Conservation (phyloP, 1,140 invertebrate species). For the Alviniconcha marisindica region DNA sequence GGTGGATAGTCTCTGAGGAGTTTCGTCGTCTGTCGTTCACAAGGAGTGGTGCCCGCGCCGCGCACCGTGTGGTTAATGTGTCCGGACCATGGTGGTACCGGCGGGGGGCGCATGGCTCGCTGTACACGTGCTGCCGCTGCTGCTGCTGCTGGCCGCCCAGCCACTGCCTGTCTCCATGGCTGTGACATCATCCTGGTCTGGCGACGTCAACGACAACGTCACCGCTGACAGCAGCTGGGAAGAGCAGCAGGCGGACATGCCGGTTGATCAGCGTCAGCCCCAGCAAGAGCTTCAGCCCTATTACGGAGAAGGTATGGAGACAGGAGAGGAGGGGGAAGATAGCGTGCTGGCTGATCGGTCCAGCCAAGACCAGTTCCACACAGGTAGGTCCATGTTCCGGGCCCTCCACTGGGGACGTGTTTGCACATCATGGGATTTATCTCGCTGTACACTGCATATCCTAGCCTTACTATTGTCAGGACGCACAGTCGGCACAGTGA, state of each 20-base stretch:
- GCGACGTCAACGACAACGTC: conserved; percentile 15
- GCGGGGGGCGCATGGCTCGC: conserved; percentile 26
- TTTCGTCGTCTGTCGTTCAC: no score
- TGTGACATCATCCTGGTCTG: conserved; percentile 17
- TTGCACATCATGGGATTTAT: no score
- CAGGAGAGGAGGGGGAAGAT: neutral
- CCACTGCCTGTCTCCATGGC: neutral
- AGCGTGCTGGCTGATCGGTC: conserved; percentile 20
- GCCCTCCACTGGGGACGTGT: no score
- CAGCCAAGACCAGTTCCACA: neutral
- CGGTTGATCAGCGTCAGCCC: neutral
- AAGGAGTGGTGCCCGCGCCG: neutral
- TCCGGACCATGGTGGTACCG: conserved; percentile 26
- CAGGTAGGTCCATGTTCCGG: neutral
- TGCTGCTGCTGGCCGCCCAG: conserved; percentile 1
- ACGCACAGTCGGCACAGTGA: no score
- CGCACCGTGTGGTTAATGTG: neutral
- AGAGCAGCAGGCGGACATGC: conserved; percentile 9
- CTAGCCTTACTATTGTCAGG: no score
- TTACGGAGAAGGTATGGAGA: conserved; percentile 16
- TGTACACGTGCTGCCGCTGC: conserved; percentile 12
- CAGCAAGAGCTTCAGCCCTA: neutral
- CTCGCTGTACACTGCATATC: no score
- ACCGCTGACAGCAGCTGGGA: neutral
- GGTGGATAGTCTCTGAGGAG: no score